These are phyloP conservation scores for Rhyacophila brunnea DNA, from an alignment of 1,140 invertebrate genomes.

Conservation along the genomic window DNA sequence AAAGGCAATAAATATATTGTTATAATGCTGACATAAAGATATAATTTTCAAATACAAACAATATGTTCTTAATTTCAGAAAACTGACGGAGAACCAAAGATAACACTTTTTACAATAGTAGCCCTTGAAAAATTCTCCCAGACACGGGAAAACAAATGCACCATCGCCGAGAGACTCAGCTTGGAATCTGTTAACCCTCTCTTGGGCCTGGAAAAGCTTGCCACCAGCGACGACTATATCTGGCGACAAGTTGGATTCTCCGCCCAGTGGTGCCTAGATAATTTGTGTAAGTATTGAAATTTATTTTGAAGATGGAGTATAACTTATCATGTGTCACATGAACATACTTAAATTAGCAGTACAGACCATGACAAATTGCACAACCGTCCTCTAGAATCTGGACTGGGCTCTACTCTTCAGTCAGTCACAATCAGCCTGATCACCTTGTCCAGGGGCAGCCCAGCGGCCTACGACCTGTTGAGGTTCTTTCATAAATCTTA, in stretches of 20 bases:
- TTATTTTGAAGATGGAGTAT: background rate
- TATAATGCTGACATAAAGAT: too few species aligned
- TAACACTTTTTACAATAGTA: slow-evolving; percentile 86
- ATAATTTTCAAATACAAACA: too few species aligned
- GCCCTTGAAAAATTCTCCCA: slow-evolving; percentile 93
- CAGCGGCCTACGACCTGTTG: too few species aligned
- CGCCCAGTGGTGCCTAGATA: slow-evolving; percentile 90
- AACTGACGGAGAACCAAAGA: slow-evolving; percentile 65
- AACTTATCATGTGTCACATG: background rate
- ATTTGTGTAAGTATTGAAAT: slow-evolving; percentile 74
- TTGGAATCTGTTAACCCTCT: slow-evolving; percentile 63
- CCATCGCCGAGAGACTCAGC: slow-evolving; percentile 68
- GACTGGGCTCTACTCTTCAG: too few species aligned
- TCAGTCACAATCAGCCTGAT: too few species aligned
- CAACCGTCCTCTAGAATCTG: too few species aligned
- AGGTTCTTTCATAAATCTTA: too few species aligned
- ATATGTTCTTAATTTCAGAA: slow-evolving; percentile 44
- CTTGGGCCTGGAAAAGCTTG: slow-evolving; percentile 64
- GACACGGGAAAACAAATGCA: slow-evolving; percentile 89
- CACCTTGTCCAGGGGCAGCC: too few species aligned
- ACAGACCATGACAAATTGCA: too few species aligned
- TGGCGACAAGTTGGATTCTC: slow-evolving; percentile 87
- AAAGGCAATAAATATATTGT: too few species aligned
- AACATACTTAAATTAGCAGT: too few species aligned
- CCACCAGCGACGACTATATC: slow-evolving; percentile 38